Evolutionary conservation across 2,113 vertebrate species (phyloP), one percentile per base, ranked within the genome.

Genomic region (Parus major): DNA sequence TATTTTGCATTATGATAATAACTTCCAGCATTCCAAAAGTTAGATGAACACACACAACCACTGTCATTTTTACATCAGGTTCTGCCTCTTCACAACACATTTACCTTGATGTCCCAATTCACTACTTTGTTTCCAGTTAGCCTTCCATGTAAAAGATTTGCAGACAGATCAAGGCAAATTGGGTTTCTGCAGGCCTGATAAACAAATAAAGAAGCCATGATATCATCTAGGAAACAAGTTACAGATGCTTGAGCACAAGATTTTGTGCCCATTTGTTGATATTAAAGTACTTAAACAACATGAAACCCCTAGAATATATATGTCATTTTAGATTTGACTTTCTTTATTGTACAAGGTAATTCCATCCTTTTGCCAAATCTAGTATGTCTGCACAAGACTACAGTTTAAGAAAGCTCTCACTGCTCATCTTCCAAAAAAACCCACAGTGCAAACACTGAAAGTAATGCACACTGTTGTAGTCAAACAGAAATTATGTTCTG

Each of bases 31-130:
- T 42, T 88, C 36, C 29, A 47, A n/a, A 95, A 42, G 7, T 7
- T 56, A 68, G 7, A 14, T 52, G 41, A 73, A 36, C 1, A 2
- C 27, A 53, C 5, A 46, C 6, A 79, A 19, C 3, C 13, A 59
- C 31, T 44, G 17, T 23, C 42, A 33, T 27, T 59, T 68, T 87
- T 60, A 52, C 10, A 83, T 8, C 36, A 75, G 7, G 21, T 46
- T 87, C 36, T 42, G 49, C 23, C 52, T 57, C 29, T 63, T 78
- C 16, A 35, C 55, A 41, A 94, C 46, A 19, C 63, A 69, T 61
- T 92, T 97, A 99, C 99, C 99, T 99, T 99, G 80, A 99, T 98
- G 68, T 99, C 99, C 99, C 99, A 99, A 97, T 99, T 99, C 64
- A 99, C 98, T 9, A 99, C 98, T 98, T 99, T 99, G 96, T 99